These are phyloP conservation scores for Dunckerocampus dactyliophorus DNA, from an alignment of 2,113 vertebrate species.

Conservation along the genomic window DNA sequence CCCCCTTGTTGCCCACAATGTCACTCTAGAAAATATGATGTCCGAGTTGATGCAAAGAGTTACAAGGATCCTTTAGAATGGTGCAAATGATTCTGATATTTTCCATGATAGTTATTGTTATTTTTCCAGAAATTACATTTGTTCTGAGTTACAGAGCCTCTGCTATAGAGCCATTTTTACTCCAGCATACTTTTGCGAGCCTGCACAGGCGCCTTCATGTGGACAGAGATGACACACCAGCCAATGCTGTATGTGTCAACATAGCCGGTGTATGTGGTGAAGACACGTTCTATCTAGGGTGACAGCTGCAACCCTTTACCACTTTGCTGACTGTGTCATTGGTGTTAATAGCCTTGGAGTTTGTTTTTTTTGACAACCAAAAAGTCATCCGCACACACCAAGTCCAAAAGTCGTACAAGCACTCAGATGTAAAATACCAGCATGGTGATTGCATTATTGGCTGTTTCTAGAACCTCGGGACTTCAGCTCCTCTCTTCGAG, in stretches of 20 bases:
- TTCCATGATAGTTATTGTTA: too few relatives aligned
- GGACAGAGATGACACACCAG: too few relatives aligned
- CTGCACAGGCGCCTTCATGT: too few relatives aligned
- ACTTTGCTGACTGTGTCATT: conserved; percentile 9
- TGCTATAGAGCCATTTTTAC: too few relatives aligned
- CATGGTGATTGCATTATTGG: conserved; percentile 6
- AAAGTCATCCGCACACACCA: background rate
- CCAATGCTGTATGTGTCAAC: background rate
- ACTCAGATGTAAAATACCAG: conserved; percentile 15
- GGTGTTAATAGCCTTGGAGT: conserved; percentile 27
- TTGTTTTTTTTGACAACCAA: conserved; percentile 19
- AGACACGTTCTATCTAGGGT: background rate
- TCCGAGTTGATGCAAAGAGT: too few relatives aligned
- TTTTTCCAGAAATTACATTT: too few relatives aligned
- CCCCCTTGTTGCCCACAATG: too few relatives aligned
- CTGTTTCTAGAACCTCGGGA: conserved; percentile 18
- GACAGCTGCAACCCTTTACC: conserved; percentile 13
- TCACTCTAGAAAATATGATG: too few relatives aligned
- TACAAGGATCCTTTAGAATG: too few relatives aligned
- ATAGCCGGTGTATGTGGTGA: conserved; percentile 9
- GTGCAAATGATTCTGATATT: too few relatives aligned
- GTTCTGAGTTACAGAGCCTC: too few relatives aligned
- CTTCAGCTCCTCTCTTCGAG: conserved; percentile 14
- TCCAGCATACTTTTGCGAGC: too few relatives aligned
- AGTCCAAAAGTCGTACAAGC: conserved; percentile 9